phyloP scores from a whole-genome alignment of 1,140 invertebrate species.

The Portunus trituberculatus region DNA sequence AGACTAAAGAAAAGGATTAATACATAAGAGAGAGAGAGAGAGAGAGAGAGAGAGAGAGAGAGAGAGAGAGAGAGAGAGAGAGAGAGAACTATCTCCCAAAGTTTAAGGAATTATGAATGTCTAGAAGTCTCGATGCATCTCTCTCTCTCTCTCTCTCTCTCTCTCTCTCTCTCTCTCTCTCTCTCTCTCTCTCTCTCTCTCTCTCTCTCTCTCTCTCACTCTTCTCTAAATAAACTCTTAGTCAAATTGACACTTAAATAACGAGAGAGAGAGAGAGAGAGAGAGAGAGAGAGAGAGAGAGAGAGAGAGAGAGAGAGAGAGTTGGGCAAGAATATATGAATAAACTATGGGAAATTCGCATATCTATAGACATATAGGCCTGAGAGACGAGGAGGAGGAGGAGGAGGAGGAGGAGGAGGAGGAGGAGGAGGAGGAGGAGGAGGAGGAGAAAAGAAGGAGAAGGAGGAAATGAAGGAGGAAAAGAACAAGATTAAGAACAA shows the following conservation, averaged over 20 bases:
- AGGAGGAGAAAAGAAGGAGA: too few relatives aligned
- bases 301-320: neutral
- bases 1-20: too few relatives aligned
- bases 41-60: slow-evolving; percentile 35
- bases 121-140: slow-evolving; percentile 2
- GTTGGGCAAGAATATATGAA: neutral
- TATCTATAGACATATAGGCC: too few relatives aligned
- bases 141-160: slow-evolving; percentile 56
- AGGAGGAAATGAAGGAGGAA: too few relatives aligned
- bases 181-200: neutral
- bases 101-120: too few relatives aligned
- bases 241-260: too few relatives aligned
- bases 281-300: neutral
- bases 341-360: too few relatives aligned
- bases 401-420: too few relatives aligned
- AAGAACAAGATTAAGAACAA: neutral
- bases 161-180: slow-evolving; percentile 34
- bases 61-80: neutral
- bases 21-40: neutral
- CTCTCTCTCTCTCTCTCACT: neutral
- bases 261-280: too few relatives aligned
- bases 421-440: too few relatives aligned
- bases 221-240: neutral
- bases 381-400: too few relatives aligned
- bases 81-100: neutral